These are phyloP conservation scores for Epizoanthus scotinus DNA, from an alignment of 92 coral and sea anemone species.

Conservation along the genomic window DNA sequence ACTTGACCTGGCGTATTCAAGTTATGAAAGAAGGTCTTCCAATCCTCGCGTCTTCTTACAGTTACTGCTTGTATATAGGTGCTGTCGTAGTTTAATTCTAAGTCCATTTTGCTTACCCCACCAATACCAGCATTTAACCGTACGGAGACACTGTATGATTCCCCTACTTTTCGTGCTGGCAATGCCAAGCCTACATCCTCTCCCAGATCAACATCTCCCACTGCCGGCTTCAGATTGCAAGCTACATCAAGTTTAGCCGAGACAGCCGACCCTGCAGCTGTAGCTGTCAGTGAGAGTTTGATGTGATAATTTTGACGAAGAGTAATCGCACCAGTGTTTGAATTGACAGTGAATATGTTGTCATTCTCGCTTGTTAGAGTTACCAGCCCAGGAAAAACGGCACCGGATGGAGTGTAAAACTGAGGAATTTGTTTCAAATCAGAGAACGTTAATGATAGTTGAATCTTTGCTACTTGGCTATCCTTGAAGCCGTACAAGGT, in stretches of 20 bases:
- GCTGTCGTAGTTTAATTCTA: constrained; percentile 40
- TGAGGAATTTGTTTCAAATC: constrained; percentile 43
- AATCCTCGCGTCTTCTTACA: constrained; percentile 29
- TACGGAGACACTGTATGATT: constrained; percentile 24
- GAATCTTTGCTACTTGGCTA: constrained; percentile 49
- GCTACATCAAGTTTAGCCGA: constrained; percentile 26
- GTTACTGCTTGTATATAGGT: constrained; percentile 18
- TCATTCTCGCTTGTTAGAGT: constrained; percentile 45
- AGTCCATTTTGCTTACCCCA: constrained; percentile 36
- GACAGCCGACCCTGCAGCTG: constrained; percentile 46
- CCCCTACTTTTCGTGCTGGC: constrained; percentile 36
- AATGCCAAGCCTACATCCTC: constrained; percentile 47
- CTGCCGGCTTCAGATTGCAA: constrained; percentile 52
- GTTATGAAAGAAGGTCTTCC: constrained; percentile 41
- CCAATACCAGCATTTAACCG: constrained; percentile 49
- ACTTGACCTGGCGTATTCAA: constrained; percentile 43
- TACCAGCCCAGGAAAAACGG: constrained; percentile 55
- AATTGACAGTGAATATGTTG: constrained; percentile 46
- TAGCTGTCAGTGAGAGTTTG: constrained; percentile 43
- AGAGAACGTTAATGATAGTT: constrained; percentile 41
- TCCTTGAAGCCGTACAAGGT: constrained; percentile 56
- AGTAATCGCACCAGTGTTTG: constrained; percentile 51
- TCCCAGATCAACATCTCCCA: constrained; percentile 56
- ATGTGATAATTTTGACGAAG: constrained; percentile 50
- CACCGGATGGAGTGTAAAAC: constrained; percentile 36